Conservation (phyloP, 2,888 invertebrate genomes). For the Nomada fabriciana region DNA sequence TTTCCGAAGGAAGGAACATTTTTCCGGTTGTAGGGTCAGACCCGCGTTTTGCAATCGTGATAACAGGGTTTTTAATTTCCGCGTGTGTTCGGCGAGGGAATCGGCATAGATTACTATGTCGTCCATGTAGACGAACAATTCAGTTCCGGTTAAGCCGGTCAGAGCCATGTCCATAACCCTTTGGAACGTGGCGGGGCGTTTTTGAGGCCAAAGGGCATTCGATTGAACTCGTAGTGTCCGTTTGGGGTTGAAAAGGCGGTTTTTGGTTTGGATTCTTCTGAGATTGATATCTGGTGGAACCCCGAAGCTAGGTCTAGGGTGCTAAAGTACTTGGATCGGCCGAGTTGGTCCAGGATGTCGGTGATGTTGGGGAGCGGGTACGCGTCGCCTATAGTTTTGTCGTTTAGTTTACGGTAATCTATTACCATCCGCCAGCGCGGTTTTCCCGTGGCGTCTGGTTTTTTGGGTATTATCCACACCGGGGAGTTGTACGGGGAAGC, state of each 20-base stretch:
- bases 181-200: too few relatives aligned
- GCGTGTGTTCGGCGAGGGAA: conserved; percentile 2
- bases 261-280: too few relatives aligned
- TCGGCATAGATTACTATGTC: conserved; percentile 14
- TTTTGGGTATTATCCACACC: not conserved
- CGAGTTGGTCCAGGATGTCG: not conserved
- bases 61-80: not conserved
- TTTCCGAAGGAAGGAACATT: not conserved
- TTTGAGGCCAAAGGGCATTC: too few relatives aligned
- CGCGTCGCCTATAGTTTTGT: not conserved
- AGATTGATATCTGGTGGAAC: too few relatives aligned
- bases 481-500: not conserved
- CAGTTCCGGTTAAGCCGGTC: too few relatives aligned
- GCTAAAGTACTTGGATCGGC: not conserved
- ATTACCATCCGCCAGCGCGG: not conserved
- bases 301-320: too few relatives aligned
- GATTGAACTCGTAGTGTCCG: too few relatives aligned
- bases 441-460: not conserved
- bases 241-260: too few relatives aligned
- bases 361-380: not conserved
- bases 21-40: too few relatives aligned
- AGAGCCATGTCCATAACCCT: too few relatives aligned
- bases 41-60: not conserved
- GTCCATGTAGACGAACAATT: conserved; percentile 24
- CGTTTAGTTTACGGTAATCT: not conserved